Conservation (phyloP, 2,113 vertebrate genomes). For the Lamprologus callipterus region DNA sequence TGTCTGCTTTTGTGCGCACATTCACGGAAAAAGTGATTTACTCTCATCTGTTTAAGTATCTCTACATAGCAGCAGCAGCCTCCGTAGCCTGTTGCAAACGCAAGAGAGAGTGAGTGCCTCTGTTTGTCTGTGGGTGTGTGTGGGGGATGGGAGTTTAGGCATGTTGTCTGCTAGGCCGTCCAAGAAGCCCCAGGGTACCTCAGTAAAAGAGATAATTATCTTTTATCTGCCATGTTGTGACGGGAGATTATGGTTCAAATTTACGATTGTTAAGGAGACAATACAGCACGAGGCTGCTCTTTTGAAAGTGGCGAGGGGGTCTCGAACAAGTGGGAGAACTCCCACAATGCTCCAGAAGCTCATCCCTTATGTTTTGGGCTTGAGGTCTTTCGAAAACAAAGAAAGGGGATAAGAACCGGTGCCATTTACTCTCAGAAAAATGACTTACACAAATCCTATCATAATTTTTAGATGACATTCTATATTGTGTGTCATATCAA, state of each 20-base stretch:
- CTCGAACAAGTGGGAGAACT: constrained; percentile 57
- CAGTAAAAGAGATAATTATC: constrained; percentile 75
- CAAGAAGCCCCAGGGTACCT: constrained; percentile 67
- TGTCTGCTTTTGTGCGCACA: background rate
- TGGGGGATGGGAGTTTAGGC: constrained; percentile 50
- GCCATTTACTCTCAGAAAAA: background rate
- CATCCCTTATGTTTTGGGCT: constrained; percentile 52
- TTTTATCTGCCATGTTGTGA: constrained; percentile 76
- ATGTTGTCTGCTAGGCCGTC: constrained; percentile 59
- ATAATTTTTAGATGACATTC: background rate
- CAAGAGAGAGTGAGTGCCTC: background rate
- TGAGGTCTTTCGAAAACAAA: constrained; percentile 34
- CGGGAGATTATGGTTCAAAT: constrained; percentile 78
- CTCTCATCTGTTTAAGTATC: background rate
- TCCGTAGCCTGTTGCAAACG: constrained; percentile 4
- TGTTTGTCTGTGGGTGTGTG: constrained; percentile 1
- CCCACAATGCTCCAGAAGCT: constrained; percentile 50
- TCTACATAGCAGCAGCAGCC: background rate
- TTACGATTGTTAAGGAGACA: constrained; percentile 76
- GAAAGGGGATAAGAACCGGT: constrained; percentile 1
- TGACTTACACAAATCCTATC: constrained; percentile 27
- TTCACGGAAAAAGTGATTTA: background rate
- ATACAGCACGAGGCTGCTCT: constrained; percentile 51
- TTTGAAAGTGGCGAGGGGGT: constrained; percentile 58
- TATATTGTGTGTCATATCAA: background rate